These are phyloP conservation scores for Drosophila lowei DNA, from an alignment of 1,140 invertebrate genomes.

Conservation along the genomic window DNA sequence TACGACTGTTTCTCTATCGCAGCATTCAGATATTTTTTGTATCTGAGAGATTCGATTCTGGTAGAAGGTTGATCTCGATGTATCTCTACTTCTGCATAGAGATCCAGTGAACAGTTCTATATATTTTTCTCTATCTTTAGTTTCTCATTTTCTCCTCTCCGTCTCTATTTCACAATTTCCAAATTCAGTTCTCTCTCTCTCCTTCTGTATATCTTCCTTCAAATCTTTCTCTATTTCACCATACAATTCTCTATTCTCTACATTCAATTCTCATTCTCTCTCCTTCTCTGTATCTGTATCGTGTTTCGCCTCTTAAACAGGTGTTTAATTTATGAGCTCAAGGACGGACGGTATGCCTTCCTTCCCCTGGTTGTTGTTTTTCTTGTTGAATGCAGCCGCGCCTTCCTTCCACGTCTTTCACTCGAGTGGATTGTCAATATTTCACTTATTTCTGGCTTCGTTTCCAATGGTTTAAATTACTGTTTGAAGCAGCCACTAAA, in stretches of 20 bases:
- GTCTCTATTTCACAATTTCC: no score
- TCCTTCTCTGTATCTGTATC: slow-evolving; percentile 26
- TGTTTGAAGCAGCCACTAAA: slow-evolving; percentile 45
- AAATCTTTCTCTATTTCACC: no score
- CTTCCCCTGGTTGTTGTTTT: background rate
- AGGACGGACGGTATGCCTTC: slow-evolving; percentile 46
- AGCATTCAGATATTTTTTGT: no score
- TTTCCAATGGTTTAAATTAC: slow-evolving; percentile 45
- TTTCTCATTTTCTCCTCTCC: no score
- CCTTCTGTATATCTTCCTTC: no score
- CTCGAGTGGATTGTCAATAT: slow-evolving; percentile 34
- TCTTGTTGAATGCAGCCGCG: slow-evolving; percentile 39
- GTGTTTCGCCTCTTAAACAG: slow-evolving; percentile 48
- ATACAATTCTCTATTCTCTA: no score
- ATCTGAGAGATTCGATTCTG: no score
- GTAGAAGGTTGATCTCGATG: no score
- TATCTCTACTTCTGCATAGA: no score
- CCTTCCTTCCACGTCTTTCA: slow-evolving; percentile 61
- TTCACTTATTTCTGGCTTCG: slow-evolving; percentile 6
- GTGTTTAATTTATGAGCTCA: slow-evolving; percentile 65
- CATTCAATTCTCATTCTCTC: slow-evolving; percentile 1
- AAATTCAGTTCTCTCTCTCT: no score
- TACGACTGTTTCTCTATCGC: slow-evolving; percentile 8
- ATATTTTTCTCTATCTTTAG: no score
- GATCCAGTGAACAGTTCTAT: no score